Evolutionary conservation across 2,113 vertebrate genomes (phyloP).

Genomic region (rat (Rattus norvegicus)): GRCr8 NC_086036.1:1595501-1596000

Average conservation of each 20-base stretch:
- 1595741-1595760: not conserved
- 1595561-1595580: not conserved
- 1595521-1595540: too few relatives aligned
- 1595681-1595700: not conserved
- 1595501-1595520: not conserved
- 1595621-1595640: not conserved
- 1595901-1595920: not conserved
- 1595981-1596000: not conserved
- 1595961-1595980: not conserved
- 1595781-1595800: not conserved
- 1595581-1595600: not conserved
- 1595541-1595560: not conserved
- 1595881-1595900: not conserved
- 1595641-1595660: not conserved
- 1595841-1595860: slow-evolving; percentile 10
- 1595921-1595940: not conserved
- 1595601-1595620: not conserved
- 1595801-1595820: not conserved
- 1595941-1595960: not conserved
- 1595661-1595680: not conserved
- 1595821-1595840: not conserved
- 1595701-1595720: not conserved
- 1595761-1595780: not conserved
- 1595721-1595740: not conserved
- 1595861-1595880: not conserved